Evolutionary conservation across 2,797 vertebrate genomes (phyloP), one percentile per base, ranked within the genome.

Genomic region (Sparus aurata): DNA sequence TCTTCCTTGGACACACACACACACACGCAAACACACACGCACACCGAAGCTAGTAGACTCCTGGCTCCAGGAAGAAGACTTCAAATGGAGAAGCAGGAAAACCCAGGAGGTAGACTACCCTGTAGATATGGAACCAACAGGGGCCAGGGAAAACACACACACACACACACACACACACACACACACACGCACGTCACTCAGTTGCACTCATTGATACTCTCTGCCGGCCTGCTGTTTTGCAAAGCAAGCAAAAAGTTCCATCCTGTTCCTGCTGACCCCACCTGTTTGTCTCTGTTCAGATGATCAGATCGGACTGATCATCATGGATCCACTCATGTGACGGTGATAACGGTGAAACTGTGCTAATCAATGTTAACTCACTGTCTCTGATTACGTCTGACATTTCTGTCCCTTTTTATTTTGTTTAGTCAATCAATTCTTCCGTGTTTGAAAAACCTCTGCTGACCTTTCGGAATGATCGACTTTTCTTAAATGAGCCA

Each of bases 41-140:
- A 34, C 61, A 30, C 63, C 0, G 16, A 68, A 17, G 49, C 66
- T 52, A 45, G 84, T 86, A 89, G 93, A 93, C 91, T 92, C 38
- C 70, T 91, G 95, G 93, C 95, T 94, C 94, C 95, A 96, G 95
- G 95, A 96, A 95, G 87, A 94, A 67, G 88, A 90, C 90, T 92
- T 94, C 91, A 93, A 91, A 90, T 90, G 85, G 75, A 79, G 80
- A 83, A 76, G 80, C 82, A 92, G 90, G 91, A 93, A 92, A 87
- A 84, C 82, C 61, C 72, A 84, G 70, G 70, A 80, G 60, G 83
- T 63, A 81, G 71, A 91, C 88, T 70, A 87, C 75, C 69, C 55
- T 70, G 71, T 82, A 60, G 72, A 84, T 80, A 83, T 27, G 62
- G 41, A 38, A 38, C 58, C 63, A 46, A 60, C 43, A 55, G 53